These are phyloP conservation scores for Poecilus cupreus DNA, from an alignment of 2,888 invertebrate species.

Conservation along the genomic window DNA sequence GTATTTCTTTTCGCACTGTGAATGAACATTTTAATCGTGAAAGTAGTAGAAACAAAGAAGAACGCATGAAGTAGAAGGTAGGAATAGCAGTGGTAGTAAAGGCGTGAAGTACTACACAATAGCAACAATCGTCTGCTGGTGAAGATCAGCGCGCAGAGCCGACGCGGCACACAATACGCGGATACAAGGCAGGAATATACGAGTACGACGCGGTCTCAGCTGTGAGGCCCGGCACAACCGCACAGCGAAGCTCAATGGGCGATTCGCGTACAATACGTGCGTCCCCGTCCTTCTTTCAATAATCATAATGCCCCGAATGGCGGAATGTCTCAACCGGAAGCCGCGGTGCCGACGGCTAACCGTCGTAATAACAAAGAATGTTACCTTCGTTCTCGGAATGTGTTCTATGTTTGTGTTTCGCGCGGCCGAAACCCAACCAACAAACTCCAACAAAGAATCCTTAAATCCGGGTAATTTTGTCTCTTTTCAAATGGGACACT, in stretches of 20 bases:
- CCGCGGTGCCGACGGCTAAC: conserved; percentile 23
- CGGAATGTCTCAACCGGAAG: conserved; percentile 53
- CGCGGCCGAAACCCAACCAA: conserved; percentile 2
- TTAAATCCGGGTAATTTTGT: conserved; percentile 41
- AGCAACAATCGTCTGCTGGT: too few relatives aligned
- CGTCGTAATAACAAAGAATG: conserved; percentile 51
- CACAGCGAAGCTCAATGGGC: conserved; percentile 12
- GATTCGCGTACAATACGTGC: conserved; percentile 16
- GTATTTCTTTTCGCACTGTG: too few relatives aligned
- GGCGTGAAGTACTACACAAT: too few relatives aligned
- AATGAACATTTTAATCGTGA: too few relatives aligned
- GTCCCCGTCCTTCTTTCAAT: conserved; percentile 49
- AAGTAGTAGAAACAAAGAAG: too few relatives aligned
- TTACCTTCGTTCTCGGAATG: conserved; percentile 45
- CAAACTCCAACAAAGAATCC: conserved; percentile 37
- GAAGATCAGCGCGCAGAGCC: too few relatives aligned
- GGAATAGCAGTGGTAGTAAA: too few relatives aligned
- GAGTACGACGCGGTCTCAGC: too few relatives aligned
- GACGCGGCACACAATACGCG: too few relatives aligned
- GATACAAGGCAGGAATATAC: too few relatives aligned
- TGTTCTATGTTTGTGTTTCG: conserved; percentile 18
- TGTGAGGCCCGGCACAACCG: neutral
- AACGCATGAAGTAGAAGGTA: too few relatives aligned
- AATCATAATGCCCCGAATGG: conserved; percentile 48
- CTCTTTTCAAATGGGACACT: conserved; percentile 24